A percentile compares a stretch with the other conserved stretches of the same genome.
These are phyloP conservation scores for Fregetta grallaria DNA, from an alignment of 2,113 vertebrate species.

Conservation along the genomic window DNA sequence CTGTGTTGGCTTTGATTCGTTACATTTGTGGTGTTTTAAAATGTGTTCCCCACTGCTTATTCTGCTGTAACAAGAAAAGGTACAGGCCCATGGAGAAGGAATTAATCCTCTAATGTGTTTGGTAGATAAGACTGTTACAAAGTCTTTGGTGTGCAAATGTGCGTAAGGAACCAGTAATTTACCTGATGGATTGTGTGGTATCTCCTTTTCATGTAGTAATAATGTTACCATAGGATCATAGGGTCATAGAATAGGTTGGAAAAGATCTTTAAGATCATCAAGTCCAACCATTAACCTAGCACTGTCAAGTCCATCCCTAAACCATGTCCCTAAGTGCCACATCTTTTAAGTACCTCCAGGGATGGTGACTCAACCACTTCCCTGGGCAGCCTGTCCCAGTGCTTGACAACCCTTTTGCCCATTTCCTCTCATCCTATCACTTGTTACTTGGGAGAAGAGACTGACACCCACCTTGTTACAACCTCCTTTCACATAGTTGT, in stretches of 20 bases:
- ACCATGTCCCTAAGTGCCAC: neutral
- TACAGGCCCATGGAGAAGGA: neutral
- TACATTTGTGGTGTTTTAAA: neutral
- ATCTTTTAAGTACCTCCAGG: neutral
- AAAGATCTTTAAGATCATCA: neutral
- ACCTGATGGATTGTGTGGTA: accelerated
- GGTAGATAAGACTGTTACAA: neutral
- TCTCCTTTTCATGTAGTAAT: neutral
- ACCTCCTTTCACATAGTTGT: neutral
- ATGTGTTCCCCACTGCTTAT: neutral
- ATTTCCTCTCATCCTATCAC: no score
- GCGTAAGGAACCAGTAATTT: neutral
- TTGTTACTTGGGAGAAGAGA: no score
- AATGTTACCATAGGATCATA: neutral
- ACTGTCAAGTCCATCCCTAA: neutral
- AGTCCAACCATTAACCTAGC: neutral
- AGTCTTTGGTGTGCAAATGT: neutral
- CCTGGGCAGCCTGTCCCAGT: neutral
- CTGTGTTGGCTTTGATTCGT: neutral
- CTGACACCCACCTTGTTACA: no score
- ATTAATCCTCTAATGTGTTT: neutral
- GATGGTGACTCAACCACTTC: neutral
- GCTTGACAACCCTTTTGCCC: neutral
- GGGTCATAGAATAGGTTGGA: neutral
- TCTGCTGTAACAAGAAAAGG: neutral